Evolutionary conservation across 2,113 vertebrate species (phyloP), one percentile per base, ranked within the genome.

Genomic region (Chionomys nivalis): DNA sequence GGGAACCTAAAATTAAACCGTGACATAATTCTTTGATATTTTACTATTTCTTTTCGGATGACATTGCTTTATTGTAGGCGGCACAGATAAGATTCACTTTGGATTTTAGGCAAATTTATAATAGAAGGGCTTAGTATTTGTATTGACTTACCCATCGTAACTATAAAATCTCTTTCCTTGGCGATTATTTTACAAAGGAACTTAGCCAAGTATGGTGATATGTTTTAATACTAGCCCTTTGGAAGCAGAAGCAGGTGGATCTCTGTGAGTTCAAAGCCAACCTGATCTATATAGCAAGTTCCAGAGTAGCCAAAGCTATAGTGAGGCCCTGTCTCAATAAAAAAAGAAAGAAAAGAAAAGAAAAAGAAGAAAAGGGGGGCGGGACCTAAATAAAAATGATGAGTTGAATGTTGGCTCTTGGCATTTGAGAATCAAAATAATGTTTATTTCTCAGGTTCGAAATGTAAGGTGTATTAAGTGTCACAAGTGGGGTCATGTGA

Each of bases 401-500:
- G 17, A 94, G 26, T 92, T 91, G 26, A 79, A 95, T 68, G 86
- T 52, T 85, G 42, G 91, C 72, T 93, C 12, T 96, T 93, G 76
- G n/a, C 89, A 85, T 87, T 96, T 97, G 77, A 86, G 36, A 96
- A 75, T 82, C 12, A 93, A 94, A 65, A 63, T 49, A 31, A 2
- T 72, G 23, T 70, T 68, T 33, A 24, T 97, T 96, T 97, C 49
- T 58, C 87, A 99, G 99, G 99, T 99, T 98, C 99, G 99, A 96
- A 99, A 99, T n/a, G 99, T 99, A 92, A 99, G 99, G 7, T 99
- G 99, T 94, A 99, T 99, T 97, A 99, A 99, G 96, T 99, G 99
- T 98, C 99, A 99, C 98, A 99, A 99, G 94, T 99, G 99, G 99
- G 99, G 99, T 91, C 99, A 99, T 1, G 99, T 99, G 93, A 99